phyloP scores from a whole-genome alignment of 1,140 invertebrate genomes.

The Drosophila virilis region DNA sequence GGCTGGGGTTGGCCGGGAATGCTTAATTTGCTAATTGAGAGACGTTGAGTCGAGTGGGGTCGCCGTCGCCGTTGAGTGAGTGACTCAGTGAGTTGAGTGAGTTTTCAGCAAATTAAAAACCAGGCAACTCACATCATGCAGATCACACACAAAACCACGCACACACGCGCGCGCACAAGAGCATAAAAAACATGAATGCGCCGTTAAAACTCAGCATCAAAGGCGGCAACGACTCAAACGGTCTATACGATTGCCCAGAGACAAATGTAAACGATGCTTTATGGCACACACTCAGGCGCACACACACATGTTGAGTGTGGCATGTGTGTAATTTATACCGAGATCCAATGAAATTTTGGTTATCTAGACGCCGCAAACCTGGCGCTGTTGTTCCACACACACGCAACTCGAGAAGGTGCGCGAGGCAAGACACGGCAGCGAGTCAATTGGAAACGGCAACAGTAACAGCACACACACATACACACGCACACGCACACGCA shows the following conservation, averaged over 20 bases:
- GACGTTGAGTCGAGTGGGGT: conserved; percentile 59
- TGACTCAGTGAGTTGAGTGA: conserved; percentile 33
- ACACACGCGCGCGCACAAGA: conserved; percentile 3
- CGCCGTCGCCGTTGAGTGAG: conserved; percentile 39
- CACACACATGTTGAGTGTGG: not conserved
- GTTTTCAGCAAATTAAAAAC: conserved; percentile 34
- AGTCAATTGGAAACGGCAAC: conserved; percentile 43
- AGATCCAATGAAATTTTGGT: conserved; percentile 55
- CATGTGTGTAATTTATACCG: conserved; percentile 44
- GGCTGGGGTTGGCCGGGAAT: conserved; percentile 9
- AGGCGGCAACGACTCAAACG: conserved; percentile 37
- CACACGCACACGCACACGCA: conserved; percentile 8
- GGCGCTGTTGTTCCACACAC: conserved; percentile 16
- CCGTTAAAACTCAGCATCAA: conserved; percentile 46
- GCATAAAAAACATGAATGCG: conserved; percentile 21
- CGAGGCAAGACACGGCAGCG: conserved; percentile 2
- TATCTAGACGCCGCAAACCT: conserved; percentile 16
- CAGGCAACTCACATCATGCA: conserved; percentile 25
- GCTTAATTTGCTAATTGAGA: conserved; percentile 80
- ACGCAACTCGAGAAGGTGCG: not conserved
- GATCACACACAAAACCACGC: conserved; percentile 32
- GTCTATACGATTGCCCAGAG: conserved; percentile 1
- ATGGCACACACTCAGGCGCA: conserved; percentile 8
- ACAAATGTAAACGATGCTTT: conserved; percentile 35
- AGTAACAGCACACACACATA: conserved; percentile 15